Base-by-base conservation (phyloP, 2,888 invertebrate genomes). In the Eilema griseolum region DNA sequence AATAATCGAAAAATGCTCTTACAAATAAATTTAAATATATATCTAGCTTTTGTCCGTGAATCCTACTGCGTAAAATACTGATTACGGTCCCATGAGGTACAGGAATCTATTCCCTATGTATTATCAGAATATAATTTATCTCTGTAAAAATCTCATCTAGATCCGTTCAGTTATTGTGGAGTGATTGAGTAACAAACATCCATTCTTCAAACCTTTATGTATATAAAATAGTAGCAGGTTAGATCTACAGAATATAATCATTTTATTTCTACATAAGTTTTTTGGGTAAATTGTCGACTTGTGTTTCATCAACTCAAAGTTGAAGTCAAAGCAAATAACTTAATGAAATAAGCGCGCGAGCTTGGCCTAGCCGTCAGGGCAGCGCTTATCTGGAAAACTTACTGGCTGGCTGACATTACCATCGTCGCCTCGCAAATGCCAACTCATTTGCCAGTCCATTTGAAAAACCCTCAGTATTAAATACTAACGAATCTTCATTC, bases 331-430 rank as follows among this genome's bases (percentile, higher is more conserved):
- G 90, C 90, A 92, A 93, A 92, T 91, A 90, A 90, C 87, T 91
- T 90, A 93, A 93, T 93, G 90, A 91, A 93, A 92, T 92, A 91
- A 92, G 87, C 87, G 88, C 86, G 88, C 83, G 86, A 87, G 88
- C 87, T 85, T 88, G 89, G 89, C 89, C 90, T 89, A 88, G 88
- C 85, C 88, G 91, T 91, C 91, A 88, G 89, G 86, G 89, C 85
- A 83, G 85, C 83, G 92, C 92, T 94, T 94, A 94, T 94, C 94
- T 91, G 87, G 86, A 87, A 91, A 93, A 94, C 94, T 93, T 93
- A 94, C 91, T 93, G 91, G 90, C 90, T 92, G 85, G 88, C 90
- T 93, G 94, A 94, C 94, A 92, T 93, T 91, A 89, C 89, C 90
- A 86, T 93, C 91, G 90, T 88, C 92, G 91, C 91, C 89, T 91